Evolutionary conservation across 2,797 vertebrate species (phyloP).

Genomic region (Falco biarmicus): DNA sequence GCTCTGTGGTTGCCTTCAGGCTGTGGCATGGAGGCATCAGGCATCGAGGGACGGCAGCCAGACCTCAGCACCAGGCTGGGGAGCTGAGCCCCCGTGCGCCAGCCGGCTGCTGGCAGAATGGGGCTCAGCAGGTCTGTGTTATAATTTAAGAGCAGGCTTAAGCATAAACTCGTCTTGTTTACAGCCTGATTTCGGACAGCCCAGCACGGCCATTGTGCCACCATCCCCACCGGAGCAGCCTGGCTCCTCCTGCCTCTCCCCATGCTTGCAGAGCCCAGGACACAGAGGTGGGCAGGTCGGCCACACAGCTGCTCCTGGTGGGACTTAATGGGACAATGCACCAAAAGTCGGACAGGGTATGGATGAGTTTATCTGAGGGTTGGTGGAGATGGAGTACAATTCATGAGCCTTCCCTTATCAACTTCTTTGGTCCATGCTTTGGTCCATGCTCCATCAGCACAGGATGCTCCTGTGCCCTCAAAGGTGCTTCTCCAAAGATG

Average conservation of each 20-base stretch:
- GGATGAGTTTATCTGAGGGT: not conserved
- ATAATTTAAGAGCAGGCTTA: not conserved
- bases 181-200: not conserved
- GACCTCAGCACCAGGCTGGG: not conserved
- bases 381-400: rapidly evolving
- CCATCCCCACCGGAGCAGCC: not conserved
- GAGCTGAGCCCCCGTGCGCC: no score
- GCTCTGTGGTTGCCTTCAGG: not conserved
- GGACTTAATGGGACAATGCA: not conserved
- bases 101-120: not conserved
- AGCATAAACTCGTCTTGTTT: not conserved
- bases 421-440: not conserved
- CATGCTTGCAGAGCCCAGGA: not conserved
- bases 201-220: not conserved
- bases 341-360: not conserved
- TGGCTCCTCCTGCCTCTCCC: not conserved
- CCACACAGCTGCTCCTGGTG: not conserved
- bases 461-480: not conserved
- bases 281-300: not conserved
- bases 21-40: not conserved
- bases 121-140: no score
- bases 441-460: not conserved
- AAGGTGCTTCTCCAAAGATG: not conserved
- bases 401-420: not conserved
- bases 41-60: not conserved